Evolutionary conservation across 92 coral and sea anemone genomes (phyloP).

Genomic region (Diadumene lineata): DNA sequence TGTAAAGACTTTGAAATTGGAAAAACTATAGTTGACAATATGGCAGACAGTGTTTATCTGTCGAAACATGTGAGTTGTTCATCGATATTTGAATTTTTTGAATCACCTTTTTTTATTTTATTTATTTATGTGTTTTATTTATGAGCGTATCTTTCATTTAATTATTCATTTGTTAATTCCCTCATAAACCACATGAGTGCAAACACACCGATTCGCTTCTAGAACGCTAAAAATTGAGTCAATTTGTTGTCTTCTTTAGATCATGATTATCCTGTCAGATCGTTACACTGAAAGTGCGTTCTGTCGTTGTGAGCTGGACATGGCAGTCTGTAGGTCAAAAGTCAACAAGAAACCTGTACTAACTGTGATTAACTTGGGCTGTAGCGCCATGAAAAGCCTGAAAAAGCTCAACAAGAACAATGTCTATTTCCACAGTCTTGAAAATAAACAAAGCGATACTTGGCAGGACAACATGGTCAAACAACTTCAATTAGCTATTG

Average conservation of each 20-base stretch:
- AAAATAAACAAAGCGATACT: slow-evolving; percentile 24
- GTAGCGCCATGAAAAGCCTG: slow-evolving; percentile 35
- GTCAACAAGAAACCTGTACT: slow-evolving; percentile 52
- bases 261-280: slow-evolving; percentile 65
- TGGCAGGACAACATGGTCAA: slow-evolving; percentile 60
- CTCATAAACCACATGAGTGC: no score
- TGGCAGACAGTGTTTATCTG: slow-evolving; percentile 77
- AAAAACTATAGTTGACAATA: slow-evolving; percentile 68
- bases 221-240: no score
- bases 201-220: no score
- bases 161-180: no score
- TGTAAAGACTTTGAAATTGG: slow-evolving; percentile 75
- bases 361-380: slow-evolving; percentile 52
- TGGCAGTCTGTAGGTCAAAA: slow-evolving; percentile 60
- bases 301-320: slow-evolving; percentile 67
- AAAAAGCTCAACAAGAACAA: slow-evolving; percentile 52
- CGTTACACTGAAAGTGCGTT: slow-evolving; percentile 67
- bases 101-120: no score
- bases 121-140: no score
- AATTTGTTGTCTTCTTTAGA: slow-evolving; percentile 31
- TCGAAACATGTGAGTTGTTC: slow-evolving; percentile 21
- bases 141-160: no score
- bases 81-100: no score
- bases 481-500: slow-evolving; percentile 21
- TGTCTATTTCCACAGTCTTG: slow-evolving; percentile 45